Evolutionary conservation across 2,113 vertebrate genomes (phyloP).

Genomic region (Craseonycteris thonglongyai): DNA sequence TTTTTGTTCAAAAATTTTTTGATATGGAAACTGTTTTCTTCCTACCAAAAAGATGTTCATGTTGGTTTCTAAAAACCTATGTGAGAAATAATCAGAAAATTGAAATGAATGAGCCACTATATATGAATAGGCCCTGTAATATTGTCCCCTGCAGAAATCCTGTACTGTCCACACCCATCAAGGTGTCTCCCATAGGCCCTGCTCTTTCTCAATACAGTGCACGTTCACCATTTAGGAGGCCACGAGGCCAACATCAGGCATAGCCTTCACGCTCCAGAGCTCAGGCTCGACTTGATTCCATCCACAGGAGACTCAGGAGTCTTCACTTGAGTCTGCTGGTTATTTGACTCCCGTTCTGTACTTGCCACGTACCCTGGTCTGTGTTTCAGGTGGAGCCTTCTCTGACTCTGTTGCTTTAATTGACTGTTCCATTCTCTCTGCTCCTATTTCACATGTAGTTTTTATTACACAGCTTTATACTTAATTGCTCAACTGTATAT

Average conservation of each 20-base stretch:
- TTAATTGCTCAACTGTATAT: not conserved
- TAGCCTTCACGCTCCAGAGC: not conserved
- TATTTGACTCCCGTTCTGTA: not conserved
- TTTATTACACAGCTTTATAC: not conserved
- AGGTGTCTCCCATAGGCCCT: fast-evolving
- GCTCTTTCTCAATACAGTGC: not conserved
- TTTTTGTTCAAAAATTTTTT: slow-evolving; percentile 1
- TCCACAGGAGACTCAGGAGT: not conserved
- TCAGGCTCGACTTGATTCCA: not conserved
- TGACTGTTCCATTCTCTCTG: not conserved
- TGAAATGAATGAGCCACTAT: not conserved
- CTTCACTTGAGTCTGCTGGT: not conserved
- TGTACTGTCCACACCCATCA: not conserved
- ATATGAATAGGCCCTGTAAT: not conserved
- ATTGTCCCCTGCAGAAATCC: not conserved
- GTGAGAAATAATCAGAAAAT: not conserved
- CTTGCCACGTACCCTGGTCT: not conserved
- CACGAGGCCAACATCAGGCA: too few species aligned
- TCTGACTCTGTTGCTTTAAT: not conserved
- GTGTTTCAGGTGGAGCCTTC: not conserved
- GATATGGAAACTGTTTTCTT: not conserved
- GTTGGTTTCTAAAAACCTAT: not conserved
- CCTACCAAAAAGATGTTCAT: not conserved
- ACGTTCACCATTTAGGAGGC: not conserved
- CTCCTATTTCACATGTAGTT: not conserved